These are phyloP conservation scores for Eulemur rubriventer DNA, from an alignment of 2,797 vertebrate species.

Conservation along the genomic window DNA sequence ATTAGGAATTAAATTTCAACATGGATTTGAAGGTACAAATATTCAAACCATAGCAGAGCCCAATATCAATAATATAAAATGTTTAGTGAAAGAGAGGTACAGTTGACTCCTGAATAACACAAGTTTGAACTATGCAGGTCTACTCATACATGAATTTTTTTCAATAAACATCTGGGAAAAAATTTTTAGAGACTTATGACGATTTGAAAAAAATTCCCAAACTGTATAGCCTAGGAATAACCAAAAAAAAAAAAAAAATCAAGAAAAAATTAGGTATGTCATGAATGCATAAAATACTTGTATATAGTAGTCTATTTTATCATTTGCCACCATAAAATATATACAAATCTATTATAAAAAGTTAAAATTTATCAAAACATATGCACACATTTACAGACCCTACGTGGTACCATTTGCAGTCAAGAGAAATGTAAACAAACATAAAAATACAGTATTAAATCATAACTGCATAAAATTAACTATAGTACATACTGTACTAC, in stretches of 20 bases:
- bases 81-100: neutral
- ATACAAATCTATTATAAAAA: neutral
- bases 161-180: neutral
- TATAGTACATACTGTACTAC: neutral
- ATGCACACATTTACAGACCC: neutral
- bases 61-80: neutral
- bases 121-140: neutral
- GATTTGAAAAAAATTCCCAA: neutral
- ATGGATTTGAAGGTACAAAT: neutral
- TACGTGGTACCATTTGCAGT: neutral
- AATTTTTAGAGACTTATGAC: neutral
- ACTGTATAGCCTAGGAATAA: neutral
- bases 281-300: neutral
- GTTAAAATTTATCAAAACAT: neutral
- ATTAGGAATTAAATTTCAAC: neutral
- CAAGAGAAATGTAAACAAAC: neutral
- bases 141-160: neutral
- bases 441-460: neutral
- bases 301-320: neutral
- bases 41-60: neutral
- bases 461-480: neutral
- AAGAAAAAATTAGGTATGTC: neutral
- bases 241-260: neutral
- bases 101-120: neutral
- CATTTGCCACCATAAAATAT: neutral